Evolutionary conservation across 2,113 vertebrate genomes (phyloP).

Genomic region (Hyla sarda): DNA sequence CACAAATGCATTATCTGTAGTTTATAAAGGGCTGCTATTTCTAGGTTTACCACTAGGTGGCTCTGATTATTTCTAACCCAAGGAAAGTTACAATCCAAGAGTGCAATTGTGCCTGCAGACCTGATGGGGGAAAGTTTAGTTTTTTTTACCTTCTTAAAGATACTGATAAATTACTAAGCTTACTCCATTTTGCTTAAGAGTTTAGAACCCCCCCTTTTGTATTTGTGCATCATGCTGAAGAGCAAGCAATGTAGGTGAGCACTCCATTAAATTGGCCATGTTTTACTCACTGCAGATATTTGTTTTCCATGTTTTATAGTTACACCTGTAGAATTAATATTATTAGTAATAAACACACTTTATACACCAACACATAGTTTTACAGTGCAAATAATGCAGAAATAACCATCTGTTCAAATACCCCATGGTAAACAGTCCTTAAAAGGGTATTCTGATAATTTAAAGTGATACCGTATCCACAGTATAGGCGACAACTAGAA

Average conservation of each 20-base stretch:
- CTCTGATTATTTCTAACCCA: neutral
- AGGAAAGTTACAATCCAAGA: neutral
- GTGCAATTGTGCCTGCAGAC: neutral
- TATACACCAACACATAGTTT: neutral
- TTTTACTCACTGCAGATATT: neutral
- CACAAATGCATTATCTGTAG: neutral
- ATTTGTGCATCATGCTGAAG: no score
- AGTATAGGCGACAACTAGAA: no score
- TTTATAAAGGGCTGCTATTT: neutral
- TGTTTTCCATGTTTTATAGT: neutral
- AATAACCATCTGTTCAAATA: no score
- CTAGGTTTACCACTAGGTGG: constrained; percentile 26
- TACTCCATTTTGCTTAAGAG: neutral
- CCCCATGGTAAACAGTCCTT: no score
- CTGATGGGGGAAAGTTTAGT: neutral
- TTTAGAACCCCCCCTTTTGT: no score
- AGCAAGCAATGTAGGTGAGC: no score
- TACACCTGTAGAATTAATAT: neutral
- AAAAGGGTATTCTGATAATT: no score
- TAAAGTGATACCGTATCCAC: no score
- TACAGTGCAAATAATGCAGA: no score
- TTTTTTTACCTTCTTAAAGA: neutral
- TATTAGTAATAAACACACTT: neutral
- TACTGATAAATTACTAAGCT: neutral
- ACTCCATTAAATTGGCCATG: neutral